phyloP scores from a whole-genome alignment of 2,888 invertebrate species.

The Torymus auratus region DNA sequence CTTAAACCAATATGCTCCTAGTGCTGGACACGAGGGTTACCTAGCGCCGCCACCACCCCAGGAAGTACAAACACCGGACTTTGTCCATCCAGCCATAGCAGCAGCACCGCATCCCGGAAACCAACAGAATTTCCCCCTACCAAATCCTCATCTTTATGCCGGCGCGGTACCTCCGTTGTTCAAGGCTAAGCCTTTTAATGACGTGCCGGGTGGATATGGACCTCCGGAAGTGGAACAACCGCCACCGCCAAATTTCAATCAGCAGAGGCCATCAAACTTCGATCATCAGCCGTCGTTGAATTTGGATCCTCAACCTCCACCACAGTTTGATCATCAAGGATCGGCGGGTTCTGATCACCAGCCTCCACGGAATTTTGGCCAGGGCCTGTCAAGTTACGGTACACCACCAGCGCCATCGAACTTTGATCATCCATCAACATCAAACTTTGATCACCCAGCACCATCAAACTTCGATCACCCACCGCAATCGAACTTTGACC shows the following conservation, averaged over 20 bases:
- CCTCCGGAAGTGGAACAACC: slow-evolving; percentile 2
- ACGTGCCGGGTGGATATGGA: background rate
- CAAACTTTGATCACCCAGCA: too few species aligned
- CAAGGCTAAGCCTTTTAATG: slow-evolving; percentile 49
- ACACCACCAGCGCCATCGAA: too few species aligned
- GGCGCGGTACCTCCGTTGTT: slow-evolving; percentile 42
- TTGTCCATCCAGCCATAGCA: background rate
- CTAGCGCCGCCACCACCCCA: slow-evolving; percentile 22
- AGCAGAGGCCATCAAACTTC: background rate
- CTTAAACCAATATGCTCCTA: slow-evolving; percentile 47
- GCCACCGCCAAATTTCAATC: background rate
- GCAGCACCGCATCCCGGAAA: background rate
- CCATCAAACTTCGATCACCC: too few species aligned
- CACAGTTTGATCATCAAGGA: background rate
- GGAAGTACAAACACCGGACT: slow-evolving; percentile 12
- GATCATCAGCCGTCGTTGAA: background rate
- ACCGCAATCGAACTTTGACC: too few species aligned
- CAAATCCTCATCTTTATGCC: slow-evolving; percentile 22
- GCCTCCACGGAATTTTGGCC: too few species aligned
- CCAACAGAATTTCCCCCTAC: slow-evolving; percentile 16
- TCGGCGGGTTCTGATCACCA: too few species aligned
- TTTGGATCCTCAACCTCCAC: slow-evolving; percentile 1
- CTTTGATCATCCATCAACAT: too few species aligned
- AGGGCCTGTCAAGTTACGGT: too few species aligned
- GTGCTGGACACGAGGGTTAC: slow-evolving; percentile 47